Evolutionary conservation across 2,113 vertebrate species (phyloP).

Genomic region (Triplophysa dalaica): DNA sequence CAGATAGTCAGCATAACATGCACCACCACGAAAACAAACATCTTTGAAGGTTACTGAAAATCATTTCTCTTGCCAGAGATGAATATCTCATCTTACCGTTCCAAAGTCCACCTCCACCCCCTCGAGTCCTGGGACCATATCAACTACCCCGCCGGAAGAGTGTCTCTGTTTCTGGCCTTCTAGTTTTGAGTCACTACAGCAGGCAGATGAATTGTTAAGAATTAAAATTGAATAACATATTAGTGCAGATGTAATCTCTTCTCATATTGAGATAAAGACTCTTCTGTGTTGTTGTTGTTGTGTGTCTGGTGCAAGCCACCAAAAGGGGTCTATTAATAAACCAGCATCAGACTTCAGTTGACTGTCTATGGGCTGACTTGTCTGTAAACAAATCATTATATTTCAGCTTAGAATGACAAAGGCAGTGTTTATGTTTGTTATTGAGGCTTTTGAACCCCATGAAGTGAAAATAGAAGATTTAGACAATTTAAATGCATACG

Average conservation of each 20-base stretch:
- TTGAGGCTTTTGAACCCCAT: not conserved
- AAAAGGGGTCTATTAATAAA: not conserved
- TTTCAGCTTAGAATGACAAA: constrained; percentile 12
- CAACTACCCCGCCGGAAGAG: constrained; percentile 82
- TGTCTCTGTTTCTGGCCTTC: constrained; percentile 88
- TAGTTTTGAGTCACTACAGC: constrained; percentile 82
- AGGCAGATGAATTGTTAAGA: constrained; percentile 32
- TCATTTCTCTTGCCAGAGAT: not conserved
- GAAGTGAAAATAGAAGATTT: not conserved
- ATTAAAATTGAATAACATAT: constrained; percentile 6
- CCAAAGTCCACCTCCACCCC: constrained; percentile 88
- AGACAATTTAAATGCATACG: too few species aligned
- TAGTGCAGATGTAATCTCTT: not conserved
- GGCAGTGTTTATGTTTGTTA: not conserved
- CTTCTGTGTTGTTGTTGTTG: constrained; percentile 4
- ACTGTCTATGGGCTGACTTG: not conserved
- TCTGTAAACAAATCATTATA: constrained; percentile 7
- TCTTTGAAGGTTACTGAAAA: not conserved
- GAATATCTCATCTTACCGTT: constrained; percentile 76
- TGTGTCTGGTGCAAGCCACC: constrained; percentile 22
- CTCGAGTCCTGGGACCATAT: constrained; percentile 88
- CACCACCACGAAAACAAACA: not conserved
- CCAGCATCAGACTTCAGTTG: not conserved
- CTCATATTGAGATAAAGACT: not conserved
- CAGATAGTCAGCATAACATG: not conserved